Conservation (phyloP, 1,140 invertebrate species). For the Panagrolaimus sp. region DNA sequence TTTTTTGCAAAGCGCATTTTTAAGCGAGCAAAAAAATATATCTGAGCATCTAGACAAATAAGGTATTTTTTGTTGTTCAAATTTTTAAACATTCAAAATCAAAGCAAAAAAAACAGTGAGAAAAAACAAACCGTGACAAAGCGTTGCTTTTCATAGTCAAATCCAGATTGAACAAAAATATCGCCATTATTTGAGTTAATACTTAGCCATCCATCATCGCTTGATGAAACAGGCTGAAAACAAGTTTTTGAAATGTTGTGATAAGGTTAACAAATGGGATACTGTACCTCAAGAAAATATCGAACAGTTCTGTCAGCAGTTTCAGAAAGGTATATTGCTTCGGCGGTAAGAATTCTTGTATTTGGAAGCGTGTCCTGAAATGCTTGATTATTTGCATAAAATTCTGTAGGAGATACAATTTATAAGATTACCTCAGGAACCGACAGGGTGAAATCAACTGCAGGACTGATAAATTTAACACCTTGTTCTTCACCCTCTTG, state of each 20-base stretch:
- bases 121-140: conserved; percentile 30
- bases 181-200: conserved; percentile 34
- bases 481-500: not conserved
- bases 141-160: conserved; percentile 37
- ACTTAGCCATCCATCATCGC: conserved; percentile 23
- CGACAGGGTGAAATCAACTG: not conserved
- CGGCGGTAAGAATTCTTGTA: conserved; percentile 5
- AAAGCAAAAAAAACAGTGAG: not conserved
- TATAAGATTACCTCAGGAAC: conserved; percentile 6
- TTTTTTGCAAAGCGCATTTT: too few species aligned
- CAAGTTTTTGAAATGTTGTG: not conserved
- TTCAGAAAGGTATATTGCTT: not conserved
- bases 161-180: conserved; percentile 19
- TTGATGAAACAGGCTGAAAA: conserved; percentile 7
- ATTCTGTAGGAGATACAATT: not conserved
- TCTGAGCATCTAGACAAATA: conserved; percentile 11
- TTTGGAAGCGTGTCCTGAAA: not conserved
- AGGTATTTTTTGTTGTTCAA: conserved; percentile 5
- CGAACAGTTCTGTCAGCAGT: not conserved
- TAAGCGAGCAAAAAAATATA: too few species aligned
- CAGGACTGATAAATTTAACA: not conserved
- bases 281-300: conserved; percentile 13
- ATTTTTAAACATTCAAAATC: too few species aligned
- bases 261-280: not conserved
- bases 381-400: not conserved